Conservation (phyloP, 2,113 vertebrate genomes). For the Rhea pennata region DNA sequence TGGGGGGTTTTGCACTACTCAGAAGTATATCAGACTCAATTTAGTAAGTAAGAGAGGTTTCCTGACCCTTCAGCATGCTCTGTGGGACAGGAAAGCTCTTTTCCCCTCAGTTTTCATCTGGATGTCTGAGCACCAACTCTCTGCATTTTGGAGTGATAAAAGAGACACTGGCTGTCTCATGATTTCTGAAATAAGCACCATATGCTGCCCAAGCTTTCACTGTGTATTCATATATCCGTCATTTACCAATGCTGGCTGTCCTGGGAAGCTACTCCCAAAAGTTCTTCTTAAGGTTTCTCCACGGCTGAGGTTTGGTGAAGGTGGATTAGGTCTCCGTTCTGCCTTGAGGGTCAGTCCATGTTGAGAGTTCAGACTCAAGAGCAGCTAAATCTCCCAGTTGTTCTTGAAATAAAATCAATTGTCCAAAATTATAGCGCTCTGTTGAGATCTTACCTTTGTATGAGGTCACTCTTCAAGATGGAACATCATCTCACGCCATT, state of each 20-base stretch:
- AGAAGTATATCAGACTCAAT: background rate
- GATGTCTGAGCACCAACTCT: background rate
- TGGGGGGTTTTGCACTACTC: background rate
- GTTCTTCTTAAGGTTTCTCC: background rate
- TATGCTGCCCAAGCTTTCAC: background rate
- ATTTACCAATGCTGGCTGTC: background rate
- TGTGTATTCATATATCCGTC: no score
- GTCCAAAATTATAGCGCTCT: background rate
- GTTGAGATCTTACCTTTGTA: background rate
- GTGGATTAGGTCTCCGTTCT: background rate
- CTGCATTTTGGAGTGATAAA: background rate
- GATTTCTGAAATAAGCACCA: background rate
- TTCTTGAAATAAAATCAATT: background rate
- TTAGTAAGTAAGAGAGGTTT: background rate
- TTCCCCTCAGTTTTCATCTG: background rate
- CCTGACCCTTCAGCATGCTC: rapidly evolving
- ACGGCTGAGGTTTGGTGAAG: background rate
- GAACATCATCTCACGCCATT: background rate
- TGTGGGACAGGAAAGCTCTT: background rate
- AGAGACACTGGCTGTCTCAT: no score
- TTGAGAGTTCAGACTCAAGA: background rate
- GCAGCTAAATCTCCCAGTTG: background rate
- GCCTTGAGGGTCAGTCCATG: background rate
- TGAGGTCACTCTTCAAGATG: background rate
- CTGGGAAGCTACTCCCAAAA: background rate